These are phyloP conservation scores for Corvus cornix DNA, from an alignment of 2,113 vertebrate genomes.

Conservation along the genomic window DNA sequence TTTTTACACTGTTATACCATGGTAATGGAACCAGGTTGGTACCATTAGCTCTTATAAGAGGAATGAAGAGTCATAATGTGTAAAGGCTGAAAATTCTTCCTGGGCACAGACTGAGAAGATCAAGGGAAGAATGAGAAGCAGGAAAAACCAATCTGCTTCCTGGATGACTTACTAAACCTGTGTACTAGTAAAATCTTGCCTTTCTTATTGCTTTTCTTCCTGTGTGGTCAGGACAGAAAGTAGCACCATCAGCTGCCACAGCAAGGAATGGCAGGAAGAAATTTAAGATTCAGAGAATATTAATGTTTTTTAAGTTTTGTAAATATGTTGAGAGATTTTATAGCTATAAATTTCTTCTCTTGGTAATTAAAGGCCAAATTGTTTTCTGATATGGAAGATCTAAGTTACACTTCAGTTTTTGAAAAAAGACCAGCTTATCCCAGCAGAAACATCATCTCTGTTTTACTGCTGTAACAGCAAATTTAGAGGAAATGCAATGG, in stretches of 20 bases:
- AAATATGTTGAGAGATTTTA: neutral
- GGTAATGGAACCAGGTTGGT: neutral
- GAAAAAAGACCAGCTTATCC: neutral
- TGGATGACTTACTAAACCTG: neutral
- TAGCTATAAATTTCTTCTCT: neutral
- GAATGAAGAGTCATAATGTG: neutral
- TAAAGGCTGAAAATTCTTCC: neutral
- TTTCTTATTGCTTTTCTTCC: constrained; percentile 24
- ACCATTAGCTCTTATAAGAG: neutral
- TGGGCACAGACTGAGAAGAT: neutral
- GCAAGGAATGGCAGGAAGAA: neutral
- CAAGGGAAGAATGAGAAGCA: neutral
- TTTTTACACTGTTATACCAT: neutral
- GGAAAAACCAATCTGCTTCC: neutral
- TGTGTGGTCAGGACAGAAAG: neutral
- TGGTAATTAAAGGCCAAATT: neutral
- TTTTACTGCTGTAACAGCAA: neutral
- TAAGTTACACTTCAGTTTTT: neutral
- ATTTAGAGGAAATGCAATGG: neutral
- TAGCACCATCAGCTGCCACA: neutral
- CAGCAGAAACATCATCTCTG: neutral
- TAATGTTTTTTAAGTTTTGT: neutral
- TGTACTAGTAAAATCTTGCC: neutral
- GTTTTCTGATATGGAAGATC: neutral
- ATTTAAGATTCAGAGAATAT: neutral